These are phyloP conservation scores for Gambusia affinis DNA, from an alignment of 2,113 vertebrate species.

Conservation along the genomic window DNA sequence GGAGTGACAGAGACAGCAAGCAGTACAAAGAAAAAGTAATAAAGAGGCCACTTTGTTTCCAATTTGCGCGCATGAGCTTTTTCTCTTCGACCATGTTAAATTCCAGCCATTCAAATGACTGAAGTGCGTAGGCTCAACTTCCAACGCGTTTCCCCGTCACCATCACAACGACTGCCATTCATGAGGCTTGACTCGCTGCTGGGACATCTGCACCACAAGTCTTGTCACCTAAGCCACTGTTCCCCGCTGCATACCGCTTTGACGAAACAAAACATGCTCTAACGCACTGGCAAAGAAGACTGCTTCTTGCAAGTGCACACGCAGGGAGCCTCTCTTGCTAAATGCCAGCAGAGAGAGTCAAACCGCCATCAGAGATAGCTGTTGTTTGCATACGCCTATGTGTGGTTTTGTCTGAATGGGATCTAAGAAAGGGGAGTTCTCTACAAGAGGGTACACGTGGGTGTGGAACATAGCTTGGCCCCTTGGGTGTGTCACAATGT, in stretches of 20 bases:
- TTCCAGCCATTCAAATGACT: conserved; percentile 86
- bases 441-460: conserved; percentile 59
- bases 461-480: conserved; percentile 69
- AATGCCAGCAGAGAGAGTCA: conserved; percentile 71
- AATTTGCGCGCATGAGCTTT: conserved; percentile 79
- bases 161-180: conserved; percentile 91
- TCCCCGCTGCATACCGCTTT: conserved; percentile 36
- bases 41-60: conserved; percentile 85
- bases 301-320: conserved; percentile 40
- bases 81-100: conserved; percentile 85
- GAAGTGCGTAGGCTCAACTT: conserved; percentile 88
- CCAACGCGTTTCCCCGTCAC: conserved; percentile 88
- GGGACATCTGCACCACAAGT: conserved; percentile 86
- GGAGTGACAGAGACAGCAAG: conserved; percentile 78
- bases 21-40: conserved; percentile 51
- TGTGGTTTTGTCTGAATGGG: conserved; percentile 73
- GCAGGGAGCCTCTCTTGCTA: conserved; percentile 56
- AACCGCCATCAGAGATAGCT: conserved; percentile 73
- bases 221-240: conserved; percentile 68
- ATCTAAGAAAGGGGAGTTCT: conserved; percentile 54
- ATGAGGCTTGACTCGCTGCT: conserved; percentile 77
- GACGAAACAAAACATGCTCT: conserved; percentile 50
- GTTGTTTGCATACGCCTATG: conserved; percentile 71
- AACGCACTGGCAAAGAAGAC: conserved; percentile 2
- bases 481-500: conserved; percentile 61